Evolutionary conservation across 2,797 vertebrate species (phyloP).

Genomic region (Micropoecilia bifurca): DNA sequence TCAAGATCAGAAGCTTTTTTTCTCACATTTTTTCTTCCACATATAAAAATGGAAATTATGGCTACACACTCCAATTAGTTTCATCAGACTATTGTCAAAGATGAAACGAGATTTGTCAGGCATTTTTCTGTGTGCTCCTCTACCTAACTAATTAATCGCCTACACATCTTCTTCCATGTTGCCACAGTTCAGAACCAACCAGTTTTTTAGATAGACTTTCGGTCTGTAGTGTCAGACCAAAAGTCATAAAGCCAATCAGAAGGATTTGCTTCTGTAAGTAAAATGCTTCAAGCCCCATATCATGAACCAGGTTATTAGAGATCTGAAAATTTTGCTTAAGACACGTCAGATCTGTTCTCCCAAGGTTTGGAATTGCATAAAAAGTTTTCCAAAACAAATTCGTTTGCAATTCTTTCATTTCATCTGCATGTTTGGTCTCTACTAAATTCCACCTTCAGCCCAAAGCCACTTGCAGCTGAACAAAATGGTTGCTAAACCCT

Average conservation of each 20-base stretch:
- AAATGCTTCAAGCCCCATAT: not conserved
- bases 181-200: too few species aligned
- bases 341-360: not conserved
- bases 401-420: not conserved
- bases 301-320: not conserved
- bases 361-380: constrained; percentile 1
- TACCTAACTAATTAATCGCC: not conserved
- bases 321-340: not conserved
- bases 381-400: not conserved
- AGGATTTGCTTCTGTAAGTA: not conserved
- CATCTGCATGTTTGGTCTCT: constrained; percentile 1
- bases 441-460: constrained; percentile 2
- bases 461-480: not conserved
- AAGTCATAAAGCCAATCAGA: not conserved
- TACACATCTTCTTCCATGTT: not conserved
- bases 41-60: not conserved
- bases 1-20: not conserved
- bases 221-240: not conserved
- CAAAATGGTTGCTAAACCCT: not conserved
- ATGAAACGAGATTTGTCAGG: not conserved
- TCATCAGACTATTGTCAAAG: not conserved
- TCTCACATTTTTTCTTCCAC: not conserved
- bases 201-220: not conserved
- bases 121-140: not conserved
- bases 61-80: not conserved